These are phyloP conservation scores for Sarotherodon lohbergeri DNA, from an alignment of 2,113 vertebrate species.

Conservation along the genomic window DNA sequence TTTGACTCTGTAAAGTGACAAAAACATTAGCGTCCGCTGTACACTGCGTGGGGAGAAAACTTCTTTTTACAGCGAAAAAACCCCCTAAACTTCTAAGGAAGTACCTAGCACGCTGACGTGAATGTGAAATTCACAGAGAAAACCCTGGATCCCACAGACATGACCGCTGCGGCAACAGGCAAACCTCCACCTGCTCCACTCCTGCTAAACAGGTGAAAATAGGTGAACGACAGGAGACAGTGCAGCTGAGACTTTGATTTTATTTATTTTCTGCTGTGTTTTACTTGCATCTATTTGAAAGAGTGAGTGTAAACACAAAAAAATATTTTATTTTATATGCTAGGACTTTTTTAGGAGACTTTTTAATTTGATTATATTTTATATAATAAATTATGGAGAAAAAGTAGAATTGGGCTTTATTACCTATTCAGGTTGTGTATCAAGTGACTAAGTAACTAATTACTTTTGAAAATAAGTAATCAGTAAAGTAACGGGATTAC, in stretches of 20 bases:
- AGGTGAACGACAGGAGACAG: neutral
- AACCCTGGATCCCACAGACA: neutral
- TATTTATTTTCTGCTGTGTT: neutral
- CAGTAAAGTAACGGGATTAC: neutral
- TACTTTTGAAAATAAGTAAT: neutral
- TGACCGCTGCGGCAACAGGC: neutral
- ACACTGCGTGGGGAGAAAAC: neutral
- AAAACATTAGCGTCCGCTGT: neutral
- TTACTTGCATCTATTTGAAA: neutral
- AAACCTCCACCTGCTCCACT: neutral
- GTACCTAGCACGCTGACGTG: fast-evolving
- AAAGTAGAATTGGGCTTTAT: neutral
- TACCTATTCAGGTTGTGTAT: neutral
- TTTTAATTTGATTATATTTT: neutral
- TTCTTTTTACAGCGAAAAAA: neutral
- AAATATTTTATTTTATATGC: neutral
- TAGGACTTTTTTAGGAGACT: neutral
- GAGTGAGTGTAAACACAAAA: neutral
- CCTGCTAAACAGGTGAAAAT: neutral
- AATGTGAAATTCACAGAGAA: neutral
- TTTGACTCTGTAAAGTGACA: neutral
- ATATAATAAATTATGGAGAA: neutral
- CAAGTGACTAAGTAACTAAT: neutral
- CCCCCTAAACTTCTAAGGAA: fast-evolving
- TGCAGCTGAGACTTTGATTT: neutral